phyloP scores from a whole-genome alignment of 2,888 invertebrate genomes.

The Latrodectus elegans region DNA sequence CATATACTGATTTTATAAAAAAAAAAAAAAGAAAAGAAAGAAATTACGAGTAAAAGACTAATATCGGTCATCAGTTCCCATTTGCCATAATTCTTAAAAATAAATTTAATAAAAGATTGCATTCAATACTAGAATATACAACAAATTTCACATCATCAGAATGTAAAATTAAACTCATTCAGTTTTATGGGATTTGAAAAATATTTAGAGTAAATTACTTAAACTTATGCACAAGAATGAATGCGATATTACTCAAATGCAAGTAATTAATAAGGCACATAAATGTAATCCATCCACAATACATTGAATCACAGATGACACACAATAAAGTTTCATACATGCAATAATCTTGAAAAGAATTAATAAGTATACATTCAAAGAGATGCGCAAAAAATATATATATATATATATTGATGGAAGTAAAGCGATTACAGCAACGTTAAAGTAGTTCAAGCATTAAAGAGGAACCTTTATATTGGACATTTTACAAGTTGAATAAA shows the following conservation, averaged over 20 bases:
- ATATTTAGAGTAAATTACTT: no score
- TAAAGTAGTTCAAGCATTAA: no score
- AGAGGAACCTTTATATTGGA: not conserved
- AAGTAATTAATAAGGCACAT: not conserved
- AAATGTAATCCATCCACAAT: not conserved
- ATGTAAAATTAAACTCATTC: constrained; percentile 18
- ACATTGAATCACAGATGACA: not conserved
- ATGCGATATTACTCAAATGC: not conserved
- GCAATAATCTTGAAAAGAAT: no score
- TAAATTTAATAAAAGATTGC: constrained; percentile 1
- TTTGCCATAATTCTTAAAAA: constrained; percentile 9
- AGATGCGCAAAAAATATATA: no score
- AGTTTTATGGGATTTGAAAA: no score
- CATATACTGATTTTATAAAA: constrained; percentile 7
- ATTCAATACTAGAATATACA: not conserved
- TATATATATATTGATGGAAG: no score
- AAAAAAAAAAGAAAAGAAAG: no score
- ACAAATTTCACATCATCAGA: constrained; percentile 43
- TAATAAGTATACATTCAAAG: no score
- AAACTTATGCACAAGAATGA: no score
- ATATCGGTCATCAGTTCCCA: constrained; percentile 19
- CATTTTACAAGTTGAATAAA: not conserved
- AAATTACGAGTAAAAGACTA: not conserved
- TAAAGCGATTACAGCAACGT: no score
- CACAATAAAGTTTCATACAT: no score